A percentile compares a stretch with the other conserved stretches of the same genome.
Evolutionary conservation across 2,888 invertebrate genomes (phyloP).

Genomic region (Acrocera orbiculus): DNA sequence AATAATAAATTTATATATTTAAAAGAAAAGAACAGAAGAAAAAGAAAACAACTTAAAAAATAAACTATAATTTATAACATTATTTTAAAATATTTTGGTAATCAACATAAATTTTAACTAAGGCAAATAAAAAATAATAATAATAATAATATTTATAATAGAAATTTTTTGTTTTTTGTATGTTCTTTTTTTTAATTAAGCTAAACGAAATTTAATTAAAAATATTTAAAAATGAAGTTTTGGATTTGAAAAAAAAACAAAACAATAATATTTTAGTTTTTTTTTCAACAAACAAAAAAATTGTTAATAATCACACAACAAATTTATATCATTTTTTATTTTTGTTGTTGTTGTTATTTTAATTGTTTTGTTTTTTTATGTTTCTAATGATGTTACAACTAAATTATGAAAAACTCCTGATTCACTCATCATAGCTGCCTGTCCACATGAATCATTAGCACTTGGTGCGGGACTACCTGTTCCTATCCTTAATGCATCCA

Average conservation of each 20-base stretch:
- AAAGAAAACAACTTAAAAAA: too few relatives aligned
- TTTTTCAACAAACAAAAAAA: neutral
- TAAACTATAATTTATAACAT: too few relatives aligned
- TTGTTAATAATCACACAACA: neutral
- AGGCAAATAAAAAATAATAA: too few relatives aligned
- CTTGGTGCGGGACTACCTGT: constrained; percentile 22
- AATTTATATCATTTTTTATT: too few relatives aligned
- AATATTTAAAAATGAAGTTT: neutral
- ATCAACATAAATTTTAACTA: too few relatives aligned
- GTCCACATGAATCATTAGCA: constrained; percentile 38
- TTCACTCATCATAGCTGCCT: constrained; percentile 44
- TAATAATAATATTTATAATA: neutral
- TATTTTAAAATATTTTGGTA: too few relatives aligned
- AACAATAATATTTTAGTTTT: too few relatives aligned
- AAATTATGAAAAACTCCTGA: constrained; percentile 29
- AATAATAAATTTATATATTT: too few relatives aligned
- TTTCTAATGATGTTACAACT: constrained; percentile 30
- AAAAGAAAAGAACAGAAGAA: too few relatives aligned
- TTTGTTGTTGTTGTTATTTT: too few relatives aligned
- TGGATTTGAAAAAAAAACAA: too few relatives aligned
- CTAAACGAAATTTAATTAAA: neutral
- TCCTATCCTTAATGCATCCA: constrained; percentile 31
- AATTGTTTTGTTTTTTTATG: constrained; percentile 18
- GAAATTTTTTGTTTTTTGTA: neutral
- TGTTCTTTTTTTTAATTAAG: neutral